A percentile compares a stretch with the other conserved stretches of the same genome.
These are phyloP conservation scores for Pseudobourletiella spinata DNA, from an alignment of 1,140 invertebrate species.

Conservation along the genomic window DNA sequence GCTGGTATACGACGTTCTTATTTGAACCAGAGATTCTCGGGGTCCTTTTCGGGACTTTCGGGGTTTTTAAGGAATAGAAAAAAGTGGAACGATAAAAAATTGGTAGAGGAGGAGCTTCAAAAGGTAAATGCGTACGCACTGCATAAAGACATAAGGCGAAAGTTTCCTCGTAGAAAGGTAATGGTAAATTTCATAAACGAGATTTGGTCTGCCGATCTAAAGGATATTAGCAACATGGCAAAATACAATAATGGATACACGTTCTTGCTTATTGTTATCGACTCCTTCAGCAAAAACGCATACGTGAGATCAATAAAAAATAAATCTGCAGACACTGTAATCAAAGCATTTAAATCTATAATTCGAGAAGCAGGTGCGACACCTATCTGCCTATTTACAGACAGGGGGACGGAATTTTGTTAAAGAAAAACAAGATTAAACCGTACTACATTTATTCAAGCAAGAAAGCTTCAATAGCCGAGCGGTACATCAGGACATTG, in stretches of 20 bases:
- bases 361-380: neutral
- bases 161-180: neutral
- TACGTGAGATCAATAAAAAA: conserved; percentile 1
- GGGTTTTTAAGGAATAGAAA: neutral
- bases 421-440: conserved; percentile 2
- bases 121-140: neutral
- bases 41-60: neutral
- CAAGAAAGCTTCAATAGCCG: conserved; percentile 3
- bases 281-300: neutral
- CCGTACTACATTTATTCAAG: neutral
- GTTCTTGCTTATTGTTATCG: neutral
- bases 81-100: neutral
- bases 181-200: neutral
- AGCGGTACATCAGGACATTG: conserved; percentile 6
- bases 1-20: no score
- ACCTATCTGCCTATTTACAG: neutral
- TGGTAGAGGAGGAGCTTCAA: neutral
- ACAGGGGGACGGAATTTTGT: conserved; percentile 14
- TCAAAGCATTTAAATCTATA: conserved; percentile 9
- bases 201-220: neutral
- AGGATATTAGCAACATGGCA: neutral
- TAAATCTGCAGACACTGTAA: neutral
- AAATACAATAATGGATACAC: neutral
- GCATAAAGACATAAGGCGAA: neutral
- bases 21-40: neutral